phyloP scores from a whole-genome alignment of 2,797 vertebrate genomes.

The Fundulus diaphanus region DNA sequence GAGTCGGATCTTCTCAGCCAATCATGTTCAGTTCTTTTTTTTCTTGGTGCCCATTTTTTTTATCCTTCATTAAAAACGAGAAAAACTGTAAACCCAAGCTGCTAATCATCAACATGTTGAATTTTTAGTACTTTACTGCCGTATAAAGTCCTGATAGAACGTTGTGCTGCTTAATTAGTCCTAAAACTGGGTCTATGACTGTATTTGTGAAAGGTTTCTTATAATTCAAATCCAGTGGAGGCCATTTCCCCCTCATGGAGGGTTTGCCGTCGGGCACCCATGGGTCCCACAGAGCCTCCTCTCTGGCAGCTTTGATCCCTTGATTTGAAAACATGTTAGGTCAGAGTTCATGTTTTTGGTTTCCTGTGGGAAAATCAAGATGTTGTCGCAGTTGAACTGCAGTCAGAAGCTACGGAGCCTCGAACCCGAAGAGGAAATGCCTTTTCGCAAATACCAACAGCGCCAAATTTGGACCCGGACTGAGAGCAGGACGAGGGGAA shows the following conservation, averaged over 20 bases:
- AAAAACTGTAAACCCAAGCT: neutral
- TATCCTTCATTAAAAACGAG: neutral
- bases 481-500: slow-evolving; percentile 18
- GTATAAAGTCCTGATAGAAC: neutral
- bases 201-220: neutral
- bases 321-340: slow-evolving; percentile 52
- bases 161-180: neutral
- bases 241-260: neutral
- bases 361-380: slow-evolving; percentile 71
- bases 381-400: slow-evolving; percentile 40
- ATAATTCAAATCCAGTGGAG: neutral
- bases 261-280: slow-evolving; percentile 15
- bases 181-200: neutral
- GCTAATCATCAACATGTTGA: too few relatives aligned
- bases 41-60: too few relatives aligned
- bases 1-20: too few relatives aligned
- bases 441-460: slow-evolving; percentile 41
- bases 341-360: slow-evolving; percentile 66
- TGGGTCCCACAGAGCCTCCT: slow-evolving; percentile 35
- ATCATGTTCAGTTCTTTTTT: too few relatives aligned
- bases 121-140: neutral
- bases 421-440: slow-evolving; percentile 35
- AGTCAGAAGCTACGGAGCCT: slow-evolving; percentile 33
- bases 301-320: slow-evolving; percentile 46
- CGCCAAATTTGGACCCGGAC: slow-evolving; percentile 65